A percentile compares a stretch with the other conserved stretches of the same genome.
Conservation (phyloP, 2,888 invertebrate species). For the Hypsopygia costalis region DNA sequence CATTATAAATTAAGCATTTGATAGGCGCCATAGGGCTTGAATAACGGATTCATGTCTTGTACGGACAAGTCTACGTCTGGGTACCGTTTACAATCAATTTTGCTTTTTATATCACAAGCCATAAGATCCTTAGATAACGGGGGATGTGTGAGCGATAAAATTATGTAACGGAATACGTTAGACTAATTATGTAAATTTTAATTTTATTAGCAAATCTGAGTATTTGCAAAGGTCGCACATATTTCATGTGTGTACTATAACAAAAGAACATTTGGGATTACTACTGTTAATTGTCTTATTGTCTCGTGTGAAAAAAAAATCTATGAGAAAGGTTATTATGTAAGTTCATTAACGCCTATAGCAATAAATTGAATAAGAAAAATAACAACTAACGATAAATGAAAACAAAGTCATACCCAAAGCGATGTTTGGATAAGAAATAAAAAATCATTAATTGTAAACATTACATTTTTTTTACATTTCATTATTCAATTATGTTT, state of each 20-base stretch:
- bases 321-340: background rate
- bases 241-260: slow-evolving; percentile 1
- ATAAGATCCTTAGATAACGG: slow-evolving; percentile 11
- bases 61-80: slow-evolving; percentile 5
- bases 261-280: slow-evolving; percentile 14
- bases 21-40: slow-evolving; percentile 15
- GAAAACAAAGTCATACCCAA: too few relatives aligned
- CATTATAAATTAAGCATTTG: slow-evolving; percentile 15
- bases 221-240: background rate
- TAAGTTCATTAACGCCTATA: background rate
- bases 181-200: background rate
- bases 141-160: background rate
- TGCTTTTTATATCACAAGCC: slow-evolving; percentile 15
- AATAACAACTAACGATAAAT: background rate
- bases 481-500: too few relatives aligned
- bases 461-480: too few relatives aligned
- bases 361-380: background rate
- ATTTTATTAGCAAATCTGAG: too few relatives aligned
- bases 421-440: too few relatives aligned
- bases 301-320: slow-evolving; percentile 7
- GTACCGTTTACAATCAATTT: slow-evolving; percentile 16
- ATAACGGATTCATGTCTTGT: slow-evolving; percentile 16
- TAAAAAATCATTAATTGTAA: too few relatives aligned
- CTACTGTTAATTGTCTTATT: slow-evolving; percentile 14
- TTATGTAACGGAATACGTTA: background rate